Conservation (phyloP, 1,140 invertebrate genomes). For the Druon quercuslanigerum region DNA sequence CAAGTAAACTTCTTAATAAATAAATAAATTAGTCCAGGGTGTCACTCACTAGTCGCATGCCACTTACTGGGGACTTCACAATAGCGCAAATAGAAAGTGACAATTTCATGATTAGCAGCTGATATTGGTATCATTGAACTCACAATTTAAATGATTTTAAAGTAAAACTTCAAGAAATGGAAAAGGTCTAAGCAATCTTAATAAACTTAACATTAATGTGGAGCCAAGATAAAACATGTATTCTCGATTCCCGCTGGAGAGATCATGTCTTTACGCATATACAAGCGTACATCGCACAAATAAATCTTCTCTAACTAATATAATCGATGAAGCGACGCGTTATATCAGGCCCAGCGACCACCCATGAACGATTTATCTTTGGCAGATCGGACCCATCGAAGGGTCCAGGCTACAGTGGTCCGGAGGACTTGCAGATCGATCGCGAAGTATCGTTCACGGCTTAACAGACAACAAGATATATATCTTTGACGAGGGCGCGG, state of each 20-base stretch:
- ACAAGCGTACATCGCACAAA: conserved; percentile 25
- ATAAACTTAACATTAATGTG: neutral
- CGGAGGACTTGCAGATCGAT: conserved; percentile 40
- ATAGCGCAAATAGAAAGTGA: too few relatives aligned
- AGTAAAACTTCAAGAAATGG: too few relatives aligned
- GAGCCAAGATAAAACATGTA: neutral
- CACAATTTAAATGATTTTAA: too few relatives aligned
- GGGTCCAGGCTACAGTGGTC: neutral
- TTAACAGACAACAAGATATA: conserved; percentile 57
- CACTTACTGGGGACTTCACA: too few relatives aligned
- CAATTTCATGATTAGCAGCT: too few relatives aligned
- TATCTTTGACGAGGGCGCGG: conserved; percentile 54
- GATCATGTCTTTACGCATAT: conserved; percentile 20
- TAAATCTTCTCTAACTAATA: conserved; percentile 14
- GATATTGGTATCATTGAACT: too few relatives aligned
- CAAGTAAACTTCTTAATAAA: too few relatives aligned
- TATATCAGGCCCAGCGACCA: conserved; percentile 39
- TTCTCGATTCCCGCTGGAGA: neutral
- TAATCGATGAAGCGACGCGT: conserved; percentile 18
- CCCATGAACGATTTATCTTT: conserved; percentile 53
- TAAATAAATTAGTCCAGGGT: too few relatives aligned
- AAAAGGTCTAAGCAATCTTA: too few relatives aligned
- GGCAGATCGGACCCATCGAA: conserved; percentile 37
- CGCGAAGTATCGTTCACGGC: conserved; percentile 52
- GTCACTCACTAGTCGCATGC: too few relatives aligned